Conservation (phyloP, 2,888 invertebrate genomes). For the Xanthorhoe designata region DNA sequence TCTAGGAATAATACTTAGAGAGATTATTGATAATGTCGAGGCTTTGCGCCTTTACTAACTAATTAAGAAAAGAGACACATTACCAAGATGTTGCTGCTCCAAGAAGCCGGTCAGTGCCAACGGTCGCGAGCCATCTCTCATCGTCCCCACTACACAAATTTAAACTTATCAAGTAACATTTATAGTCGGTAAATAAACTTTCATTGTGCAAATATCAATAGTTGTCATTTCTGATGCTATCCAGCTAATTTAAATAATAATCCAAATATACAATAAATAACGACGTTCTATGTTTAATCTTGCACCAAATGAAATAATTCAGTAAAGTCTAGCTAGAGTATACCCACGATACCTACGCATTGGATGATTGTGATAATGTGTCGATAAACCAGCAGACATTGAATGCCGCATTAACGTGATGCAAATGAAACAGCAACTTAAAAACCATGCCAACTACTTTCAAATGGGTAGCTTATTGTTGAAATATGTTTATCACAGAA, state of each 20-base stretch:
- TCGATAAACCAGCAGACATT: background rate
- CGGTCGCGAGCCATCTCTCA: background rate
- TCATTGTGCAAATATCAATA: constrained; percentile 41
- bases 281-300: constrained; percentile 6
- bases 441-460: background rate
- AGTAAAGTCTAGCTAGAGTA: constrained; percentile 2
- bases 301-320: constrained; percentile 1
- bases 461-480: background rate
- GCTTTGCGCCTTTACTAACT: constrained; percentile 41
- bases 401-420: constrained; percentile 14
- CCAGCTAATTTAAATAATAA: constrained; percentile 34
- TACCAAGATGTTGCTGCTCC: constrained; percentile 34
- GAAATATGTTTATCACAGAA: background rate
- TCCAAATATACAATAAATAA: constrained; percentile 50
- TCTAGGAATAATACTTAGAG: constrained; percentile 69
- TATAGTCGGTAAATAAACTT: constrained; percentile 33
- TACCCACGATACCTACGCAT: background rate
- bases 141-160: constrained; percentile 1
- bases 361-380: constrained; percentile 9
- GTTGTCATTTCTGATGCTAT: constrained; percentile 29
- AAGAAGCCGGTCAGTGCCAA: background rate
- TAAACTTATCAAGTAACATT: constrained; percentile 10
- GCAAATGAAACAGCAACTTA: constrained; percentile 6
- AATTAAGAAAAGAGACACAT: constrained; percentile 48
- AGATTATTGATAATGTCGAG: constrained; percentile 62